Percentiles rank a stretch among this genome's conserved stretches.
Conservation (phyloP, 1,140 invertebrate genomes). For the Drosophila miranda region DNA sequence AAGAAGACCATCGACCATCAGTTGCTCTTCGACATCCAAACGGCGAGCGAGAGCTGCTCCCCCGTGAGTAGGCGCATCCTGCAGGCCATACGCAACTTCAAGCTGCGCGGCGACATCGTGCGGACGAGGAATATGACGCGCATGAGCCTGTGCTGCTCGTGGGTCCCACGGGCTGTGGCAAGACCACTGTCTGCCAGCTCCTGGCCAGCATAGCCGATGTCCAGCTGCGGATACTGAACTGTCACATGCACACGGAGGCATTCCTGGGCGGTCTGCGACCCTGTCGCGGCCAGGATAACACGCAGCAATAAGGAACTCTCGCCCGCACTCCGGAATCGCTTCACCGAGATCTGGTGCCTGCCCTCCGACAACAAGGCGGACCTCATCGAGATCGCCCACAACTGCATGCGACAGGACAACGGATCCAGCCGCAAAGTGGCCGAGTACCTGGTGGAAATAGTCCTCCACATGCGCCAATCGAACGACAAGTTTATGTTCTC, state of each 20-base stretch:
- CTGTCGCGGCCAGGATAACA: constrained; percentile 86
- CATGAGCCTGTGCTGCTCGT: constrained; percentile 98
- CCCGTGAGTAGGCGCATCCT: constrained; percentile 89
- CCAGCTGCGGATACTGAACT: constrained; percentile 93
- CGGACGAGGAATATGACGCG: constrained; percentile 96
- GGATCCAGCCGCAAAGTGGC: constrained; percentile 56
- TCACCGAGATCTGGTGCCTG: constrained; percentile 99
- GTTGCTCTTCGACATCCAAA: constrained; percentile 89
- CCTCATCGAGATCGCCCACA: constrained; percentile 84
- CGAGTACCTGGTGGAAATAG: constrained; percentile 71
- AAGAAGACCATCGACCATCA: constrained; percentile 89
- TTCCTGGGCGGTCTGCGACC: constrained; percentile 98
- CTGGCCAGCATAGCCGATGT: constrained; percentile 87
- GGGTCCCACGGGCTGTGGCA: constrained; percentile 99
- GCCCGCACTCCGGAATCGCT: constrained; percentile 97
- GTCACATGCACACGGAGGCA: constrained; percentile 99
- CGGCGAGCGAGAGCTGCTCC: constrained; percentile 87
- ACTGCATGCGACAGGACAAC: constrained; percentile 59
- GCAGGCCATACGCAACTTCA: constrained; percentile 85
- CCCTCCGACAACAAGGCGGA: constrained; percentile 84
- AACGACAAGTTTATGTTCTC: constrained; percentile 91
- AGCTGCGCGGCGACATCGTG: constrained; percentile 91
- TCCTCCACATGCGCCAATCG: constrained; percentile 62
- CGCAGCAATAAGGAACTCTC: constrained; percentile 97
- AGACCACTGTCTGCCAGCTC: constrained; percentile 98